These are phyloP conservation scores for Eilema caniola DNA, from an alignment of 2,888 invertebrate species.

Conservation along the genomic window DNA sequence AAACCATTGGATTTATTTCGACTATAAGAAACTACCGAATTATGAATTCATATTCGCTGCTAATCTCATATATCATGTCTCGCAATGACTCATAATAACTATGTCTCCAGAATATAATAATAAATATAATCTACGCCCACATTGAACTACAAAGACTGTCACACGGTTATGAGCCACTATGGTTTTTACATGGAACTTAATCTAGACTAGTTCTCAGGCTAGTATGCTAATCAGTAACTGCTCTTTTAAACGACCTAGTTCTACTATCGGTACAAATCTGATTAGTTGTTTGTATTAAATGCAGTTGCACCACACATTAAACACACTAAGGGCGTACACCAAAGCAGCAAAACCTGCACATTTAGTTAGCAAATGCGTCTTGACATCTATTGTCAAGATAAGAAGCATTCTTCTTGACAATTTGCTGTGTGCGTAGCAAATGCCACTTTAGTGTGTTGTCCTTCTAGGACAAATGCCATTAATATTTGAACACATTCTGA, in stretches of 20 bases:
- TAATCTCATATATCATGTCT: neutral
- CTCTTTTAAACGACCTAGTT: constrained; percentile 32
- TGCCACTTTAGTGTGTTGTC: too few relatives aligned
- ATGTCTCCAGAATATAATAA: neutral
- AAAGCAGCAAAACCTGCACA: too few relatives aligned
- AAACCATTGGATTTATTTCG: too few relatives aligned
- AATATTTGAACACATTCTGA: neutral
- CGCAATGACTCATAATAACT: constrained; percentile 1
- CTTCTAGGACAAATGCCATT: too few relatives aligned
- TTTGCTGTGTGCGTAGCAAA: too few relatives aligned
- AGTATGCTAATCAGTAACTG: constrained; percentile 47
- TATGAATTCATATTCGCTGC: neutral
- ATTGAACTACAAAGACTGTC: neutral
- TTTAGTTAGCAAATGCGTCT: too few relatives aligned
- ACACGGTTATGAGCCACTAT: constrained; percentile 10
- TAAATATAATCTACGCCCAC: constrained; percentile 19
- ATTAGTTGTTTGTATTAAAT: neutral
- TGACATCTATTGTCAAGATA: too few relatives aligned
- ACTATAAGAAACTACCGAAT: too few relatives aligned
- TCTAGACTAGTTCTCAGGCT: constrained; percentile 29
- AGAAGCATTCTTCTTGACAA: too few relatives aligned
- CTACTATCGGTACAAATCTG: constrained; percentile 1
- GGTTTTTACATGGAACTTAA: constrained; percentile 7
- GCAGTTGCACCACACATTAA: neutral
- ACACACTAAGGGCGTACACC: too few relatives aligned